Base-by-base conservation (phyloP, 2,888 invertebrate species). In the Macaria notata region DNA sequence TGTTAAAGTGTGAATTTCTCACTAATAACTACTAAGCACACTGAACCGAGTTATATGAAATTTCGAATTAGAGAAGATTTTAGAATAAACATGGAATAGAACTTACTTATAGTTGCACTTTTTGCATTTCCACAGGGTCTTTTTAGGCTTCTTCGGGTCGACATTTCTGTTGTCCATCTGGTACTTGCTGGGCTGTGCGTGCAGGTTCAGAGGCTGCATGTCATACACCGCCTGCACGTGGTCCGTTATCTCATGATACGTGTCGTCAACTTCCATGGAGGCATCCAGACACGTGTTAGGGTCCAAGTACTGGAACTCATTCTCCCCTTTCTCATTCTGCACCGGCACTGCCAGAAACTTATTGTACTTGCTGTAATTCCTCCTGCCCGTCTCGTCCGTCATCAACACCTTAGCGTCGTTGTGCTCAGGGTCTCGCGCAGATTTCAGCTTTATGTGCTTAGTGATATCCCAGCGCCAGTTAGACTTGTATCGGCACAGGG, bases 381-480 rank as follows among this genome's bases (percentile, higher is more conserved):
- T 93, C 63, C 97, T 93, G 6, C 98, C 98, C 42, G 97, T 96
- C 86, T 97, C 97, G 79, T 98, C 97, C 49, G 97, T 97, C 95
- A 98, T 96, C 55, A 98, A 91, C 46, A 98, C 97, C 84, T 95
- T 95, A 49, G 96, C 96, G 62, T 93, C 93, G 72, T 94, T 94
- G 83, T 98, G 98, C 49, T 94, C 94, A 50, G 95, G 95, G 87
- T 97, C 97, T 64, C 97, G 93, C 30, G 95, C 95, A 5, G 96
- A 95, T 90, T 97, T 98, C 72, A 98, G 92, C 75, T 97, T 95
- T 65, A 98, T 98, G 83, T 99, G 99, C 83, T 98, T 97, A 31
- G 97, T 97, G 61, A 98, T 97, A 87, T 98, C 98, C 97, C 98
- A 98, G 65, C 98, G 94, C 98, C 98, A 98, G 80, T 98, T 98